Percentiles rank a stretch among this genome's conserved stretches.
Evolutionary conservation across 2,113 vertebrate genomes (phyloP).

Genomic region (Hemichromis elongatus): DNA sequence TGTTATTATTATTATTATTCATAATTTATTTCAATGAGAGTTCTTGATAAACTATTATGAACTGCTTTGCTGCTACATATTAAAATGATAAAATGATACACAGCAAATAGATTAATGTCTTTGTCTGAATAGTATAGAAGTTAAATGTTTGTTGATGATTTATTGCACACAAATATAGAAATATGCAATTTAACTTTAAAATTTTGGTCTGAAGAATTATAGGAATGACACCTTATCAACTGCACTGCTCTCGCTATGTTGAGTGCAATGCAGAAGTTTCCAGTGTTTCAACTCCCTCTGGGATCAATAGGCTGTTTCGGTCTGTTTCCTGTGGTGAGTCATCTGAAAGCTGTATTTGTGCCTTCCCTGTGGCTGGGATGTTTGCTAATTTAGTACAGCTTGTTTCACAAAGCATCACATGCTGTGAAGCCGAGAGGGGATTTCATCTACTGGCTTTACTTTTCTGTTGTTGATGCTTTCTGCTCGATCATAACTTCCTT

Average conservation of each 20-base stretch:
- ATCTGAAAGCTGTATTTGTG: slow-evolving; percentile 36
- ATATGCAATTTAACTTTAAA: neutral
- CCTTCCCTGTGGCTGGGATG: slow-evolving; percentile 17
- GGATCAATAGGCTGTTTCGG: slow-evolving; percentile 27
- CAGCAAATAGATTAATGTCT: neutral
- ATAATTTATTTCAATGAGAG: neutral
- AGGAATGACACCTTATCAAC: neutral
- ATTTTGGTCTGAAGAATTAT: neutral
- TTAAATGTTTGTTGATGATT: neutral
- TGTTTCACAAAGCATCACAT: slow-evolving; percentile 33
- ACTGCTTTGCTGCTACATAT: neutral
- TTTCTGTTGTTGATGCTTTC: neutral
- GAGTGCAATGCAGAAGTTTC: neutral
- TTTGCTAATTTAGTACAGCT: slow-evolving; percentile 27
- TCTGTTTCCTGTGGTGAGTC: slow-evolving; percentile 28
- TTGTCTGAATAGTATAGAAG: neutral
- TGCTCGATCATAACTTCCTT: neutral
- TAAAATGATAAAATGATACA: neutral
- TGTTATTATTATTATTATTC: neutral
- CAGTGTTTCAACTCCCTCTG: neutral
- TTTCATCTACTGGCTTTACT: neutral
- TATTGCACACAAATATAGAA: neutral
- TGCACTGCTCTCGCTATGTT: neutral
- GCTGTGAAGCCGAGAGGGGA: neutral
- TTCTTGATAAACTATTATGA: neutral